Evolutionary conservation across 2,888 invertebrate genomes (phyloP).

Genomic region (Cordylochernes scorpioides): DNA sequence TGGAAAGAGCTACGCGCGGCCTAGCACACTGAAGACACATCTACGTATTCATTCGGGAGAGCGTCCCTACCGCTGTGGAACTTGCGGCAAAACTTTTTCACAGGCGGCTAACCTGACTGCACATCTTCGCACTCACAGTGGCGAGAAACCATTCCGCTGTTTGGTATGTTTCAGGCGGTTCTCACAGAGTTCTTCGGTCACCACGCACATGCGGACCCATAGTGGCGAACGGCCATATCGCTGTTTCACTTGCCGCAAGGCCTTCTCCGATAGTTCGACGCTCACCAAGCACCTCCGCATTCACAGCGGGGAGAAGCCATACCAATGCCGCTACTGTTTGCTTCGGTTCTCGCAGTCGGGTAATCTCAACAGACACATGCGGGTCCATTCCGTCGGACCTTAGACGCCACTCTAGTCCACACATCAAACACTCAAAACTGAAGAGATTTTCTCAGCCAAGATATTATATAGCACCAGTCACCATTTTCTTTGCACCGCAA

Average conservation of each 20-base stretch:
- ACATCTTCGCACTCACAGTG: constrained; percentile 79
- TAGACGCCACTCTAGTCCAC: too few relatives aligned
- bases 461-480: too few relatives aligned
- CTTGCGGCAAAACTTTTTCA: constrained; percentile 73
- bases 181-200: constrained; percentile 75
- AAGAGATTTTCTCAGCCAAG: too few relatives aligned
- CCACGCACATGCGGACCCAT: constrained; percentile 85
- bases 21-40: constrained; percentile 88
- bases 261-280: constrained; percentile 94
- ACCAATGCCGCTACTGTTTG: constrained; percentile 74
- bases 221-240: constrained; percentile 71
- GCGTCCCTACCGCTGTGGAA: constrained; percentile 58
- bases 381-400: constrained; percentile 44
- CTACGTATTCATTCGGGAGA: constrained; percentile 86
- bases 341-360: constrained; percentile 81
- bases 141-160: constrained; percentile 93
- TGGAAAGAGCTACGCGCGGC: constrained; percentile 79
- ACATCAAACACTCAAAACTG: too few relatives aligned
- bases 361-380: constrained; percentile 93
- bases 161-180: constrained; percentile 87
- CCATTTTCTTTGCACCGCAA: too few relatives aligned
- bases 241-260: constrained; percentile 86
- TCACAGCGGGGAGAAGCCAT: constrained; percentile 74
- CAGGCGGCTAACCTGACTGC: constrained; percentile 96
- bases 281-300: constrained; percentile 76